Percentiles rank a stretch among this genome's conserved stretches.
phyloP scores from a whole-genome alignment of 2,888 invertebrate genomes.

The Xylota segnis region DNA sequence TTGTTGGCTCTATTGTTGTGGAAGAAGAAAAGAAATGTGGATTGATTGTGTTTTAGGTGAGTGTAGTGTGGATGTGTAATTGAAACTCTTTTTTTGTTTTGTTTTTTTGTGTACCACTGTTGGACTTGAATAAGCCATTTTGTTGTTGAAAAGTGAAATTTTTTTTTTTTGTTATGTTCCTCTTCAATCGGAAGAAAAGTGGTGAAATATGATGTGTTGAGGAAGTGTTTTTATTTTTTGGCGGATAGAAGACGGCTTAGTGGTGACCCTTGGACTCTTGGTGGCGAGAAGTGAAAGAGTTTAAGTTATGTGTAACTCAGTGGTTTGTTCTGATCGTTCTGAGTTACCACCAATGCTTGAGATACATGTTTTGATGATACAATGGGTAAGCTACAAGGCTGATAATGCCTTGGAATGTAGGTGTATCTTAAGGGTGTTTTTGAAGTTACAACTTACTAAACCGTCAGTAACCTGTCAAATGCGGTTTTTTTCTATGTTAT shows the following conservation, averaged over 20 bases:
- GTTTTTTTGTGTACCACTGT: constrained; percentile 16
- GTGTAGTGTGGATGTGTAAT: constrained; percentile 51
- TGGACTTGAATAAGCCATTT: constrained; percentile 52
- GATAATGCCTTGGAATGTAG: background rate
- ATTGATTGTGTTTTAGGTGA: constrained; percentile 73
- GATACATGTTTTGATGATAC: constrained; percentile 1
- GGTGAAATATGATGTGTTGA: constrained; percentile 56
- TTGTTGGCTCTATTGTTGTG: constrained; percentile 7
- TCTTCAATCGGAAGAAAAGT: constrained; percentile 26
- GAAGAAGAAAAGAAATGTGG: constrained; percentile 58
- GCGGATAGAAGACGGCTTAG: background rate
- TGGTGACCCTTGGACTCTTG: constrained; percentile 38
- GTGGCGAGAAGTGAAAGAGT: constrained; percentile 44
- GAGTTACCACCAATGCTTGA: background rate
- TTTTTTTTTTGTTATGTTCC: constrained; percentile 38
- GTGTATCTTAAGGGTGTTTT: constrained; percentile 11
- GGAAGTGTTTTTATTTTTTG: constrained; percentile 4
- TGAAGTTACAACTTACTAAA: background rate
- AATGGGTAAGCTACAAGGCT: constrained; percentile 35
- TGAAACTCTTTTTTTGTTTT: constrained; percentile 44
- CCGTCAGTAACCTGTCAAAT: background rate
- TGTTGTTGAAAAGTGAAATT: constrained; percentile 66
- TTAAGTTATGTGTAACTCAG: background rate
- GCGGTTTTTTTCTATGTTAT: too few relatives aligned
- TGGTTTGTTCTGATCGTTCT: background rate